Conservation (phyloP, 2,888 invertebrate species). For the Sericinus montela region DNA sequence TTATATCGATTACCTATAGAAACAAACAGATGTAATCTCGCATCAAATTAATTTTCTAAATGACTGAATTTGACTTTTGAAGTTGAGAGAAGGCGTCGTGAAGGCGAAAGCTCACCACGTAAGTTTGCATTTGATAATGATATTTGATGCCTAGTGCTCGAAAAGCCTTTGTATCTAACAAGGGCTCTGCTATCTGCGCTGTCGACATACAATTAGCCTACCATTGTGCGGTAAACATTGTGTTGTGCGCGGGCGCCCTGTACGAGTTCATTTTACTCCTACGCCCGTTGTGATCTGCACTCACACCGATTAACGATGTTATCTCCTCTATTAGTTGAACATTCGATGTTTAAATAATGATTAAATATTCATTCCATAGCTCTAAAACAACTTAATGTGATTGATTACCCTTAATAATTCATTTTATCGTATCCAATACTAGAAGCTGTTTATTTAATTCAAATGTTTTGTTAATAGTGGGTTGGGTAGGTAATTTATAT, state of each 20-base stretch:
- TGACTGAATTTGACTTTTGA: slow-evolving; percentile 6
- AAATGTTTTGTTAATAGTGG: slow-evolving; percentile 18
- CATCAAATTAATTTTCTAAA: slow-evolving; percentile 11
- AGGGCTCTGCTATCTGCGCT: slow-evolving; percentile 49
- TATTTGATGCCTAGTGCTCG: slow-evolving; percentile 30
- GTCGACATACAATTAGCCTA: slow-evolving; percentile 74
- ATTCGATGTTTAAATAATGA: slow-evolving; percentile 56
- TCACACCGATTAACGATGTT: slow-evolving; percentile 65
- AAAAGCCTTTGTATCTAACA: slow-evolving; percentile 37
- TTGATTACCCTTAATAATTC: slow-evolving; percentile 51
- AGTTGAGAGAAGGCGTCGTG: slow-evolving; percentile 4
- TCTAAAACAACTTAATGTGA: slow-evolving; percentile 47
- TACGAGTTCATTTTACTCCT: slow-evolving; percentile 64
- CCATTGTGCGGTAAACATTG: slow-evolving; percentile 51
- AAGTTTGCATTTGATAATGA: slow-evolving; percentile 7
- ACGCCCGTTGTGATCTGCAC: slow-evolving; percentile 67
- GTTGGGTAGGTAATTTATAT: slow-evolving; percentile 11
- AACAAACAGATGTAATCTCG: slow-evolving; percentile 2
- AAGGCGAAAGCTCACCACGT: neutral
- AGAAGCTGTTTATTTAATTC: slow-evolving; percentile 26
- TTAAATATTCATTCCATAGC: slow-evolving; percentile 44
- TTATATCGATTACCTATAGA: slow-evolving; percentile 32
- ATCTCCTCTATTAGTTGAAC: slow-evolving; percentile 57
- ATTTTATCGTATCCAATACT: slow-evolving; percentile 47
- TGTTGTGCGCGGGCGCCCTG: slow-evolving; percentile 46